Conservation (phyloP, 2,888 invertebrate species). For the Diploptera punctata region DNA sequence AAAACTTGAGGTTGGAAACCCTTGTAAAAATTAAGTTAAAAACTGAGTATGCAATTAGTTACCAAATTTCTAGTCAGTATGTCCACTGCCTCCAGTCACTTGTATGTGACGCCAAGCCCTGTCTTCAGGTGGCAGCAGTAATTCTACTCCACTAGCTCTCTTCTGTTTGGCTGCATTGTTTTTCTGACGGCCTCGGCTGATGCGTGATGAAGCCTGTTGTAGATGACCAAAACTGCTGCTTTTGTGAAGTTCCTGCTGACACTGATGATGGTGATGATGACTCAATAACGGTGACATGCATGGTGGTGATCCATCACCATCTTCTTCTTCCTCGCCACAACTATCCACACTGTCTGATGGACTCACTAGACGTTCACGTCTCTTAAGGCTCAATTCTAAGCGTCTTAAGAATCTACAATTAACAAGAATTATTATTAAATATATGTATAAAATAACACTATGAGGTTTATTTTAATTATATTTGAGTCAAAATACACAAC, state of each 20-base stretch:
- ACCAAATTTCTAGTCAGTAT: background rate
- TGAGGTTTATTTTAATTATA: too few relatives aligned
- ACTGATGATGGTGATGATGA: background rate
- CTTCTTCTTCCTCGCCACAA: conserved; percentile 33
- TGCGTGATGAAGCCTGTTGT: background rate
- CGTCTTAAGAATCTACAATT: conserved; percentile 69
- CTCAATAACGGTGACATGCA: conserved; percentile 26
- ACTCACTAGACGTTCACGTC: conserved; percentile 64
- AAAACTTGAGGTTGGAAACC: too few relatives aligned
- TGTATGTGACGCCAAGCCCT: conserved; percentile 10
- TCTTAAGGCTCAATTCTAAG: conserved; percentile 73
- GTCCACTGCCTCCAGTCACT: conserved; percentile 15
- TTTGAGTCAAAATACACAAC: too few relatives aligned
- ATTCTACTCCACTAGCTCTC: background rate
- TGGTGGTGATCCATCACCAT: conserved; percentile 28
- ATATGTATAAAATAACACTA: too few relatives aligned
- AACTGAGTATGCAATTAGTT: background rate
- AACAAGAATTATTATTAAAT: too few relatives aligned
- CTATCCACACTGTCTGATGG: conserved; percentile 60
- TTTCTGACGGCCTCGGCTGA: background rate
- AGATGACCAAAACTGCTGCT: conserved; percentile 5
- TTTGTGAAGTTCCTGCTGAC: conserved; percentile 1
- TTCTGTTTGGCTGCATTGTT: background rate
- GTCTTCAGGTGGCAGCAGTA: conserved; percentile 2
- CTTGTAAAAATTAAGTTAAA: too few relatives aligned